Evolutionary conservation across 2,797 vertebrate genomes (phyloP).

Genomic region (Morelia viridis): DNA sequence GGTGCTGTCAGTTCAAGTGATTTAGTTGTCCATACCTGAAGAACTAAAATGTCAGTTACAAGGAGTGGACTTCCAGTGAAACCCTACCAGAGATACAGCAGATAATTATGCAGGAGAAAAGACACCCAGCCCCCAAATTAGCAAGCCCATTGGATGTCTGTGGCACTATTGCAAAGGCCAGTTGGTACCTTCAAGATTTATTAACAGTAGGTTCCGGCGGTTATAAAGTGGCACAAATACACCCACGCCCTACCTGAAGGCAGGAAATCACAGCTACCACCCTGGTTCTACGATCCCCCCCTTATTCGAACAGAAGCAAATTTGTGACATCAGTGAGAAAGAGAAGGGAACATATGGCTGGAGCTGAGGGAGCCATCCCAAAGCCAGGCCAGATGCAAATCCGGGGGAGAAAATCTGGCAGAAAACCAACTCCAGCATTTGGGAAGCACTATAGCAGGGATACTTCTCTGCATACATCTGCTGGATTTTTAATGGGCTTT

Average conservation of each 20-base stretch:
- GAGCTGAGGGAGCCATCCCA: constrained; percentile 38
- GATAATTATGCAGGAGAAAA: neutral
- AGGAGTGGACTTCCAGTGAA: neutral
- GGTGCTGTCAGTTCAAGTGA: neutral
- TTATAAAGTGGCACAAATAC: neutral
- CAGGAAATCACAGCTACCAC: neutral
- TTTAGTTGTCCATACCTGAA: neutral
- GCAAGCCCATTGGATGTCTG: neutral
- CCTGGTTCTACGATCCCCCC: neutral
- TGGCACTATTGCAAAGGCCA: neutral
- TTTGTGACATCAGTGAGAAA: constrained; percentile 37
- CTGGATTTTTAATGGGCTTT: constrained; percentile 2
- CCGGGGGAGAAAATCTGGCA: constrained; percentile 17
- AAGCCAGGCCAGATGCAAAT: constrained; percentile 35
- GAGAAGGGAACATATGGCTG: constrained; percentile 36
- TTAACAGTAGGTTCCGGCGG: neutral
- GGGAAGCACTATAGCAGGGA: constrained; percentile 26
- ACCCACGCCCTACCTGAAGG: neutral
- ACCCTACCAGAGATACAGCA: neutral
- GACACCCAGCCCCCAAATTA: neutral
- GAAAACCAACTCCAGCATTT: constrained; percentile 33
- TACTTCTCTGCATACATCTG: constrained; percentile 8
- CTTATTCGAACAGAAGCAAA: constrained; percentile 9
- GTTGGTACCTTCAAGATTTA: neutral
- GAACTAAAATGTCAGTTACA: neutral